phyloP scores from a whole-genome alignment of 2,888 invertebrate genomes.

The Rhogogaster chlorosoma region DNA sequence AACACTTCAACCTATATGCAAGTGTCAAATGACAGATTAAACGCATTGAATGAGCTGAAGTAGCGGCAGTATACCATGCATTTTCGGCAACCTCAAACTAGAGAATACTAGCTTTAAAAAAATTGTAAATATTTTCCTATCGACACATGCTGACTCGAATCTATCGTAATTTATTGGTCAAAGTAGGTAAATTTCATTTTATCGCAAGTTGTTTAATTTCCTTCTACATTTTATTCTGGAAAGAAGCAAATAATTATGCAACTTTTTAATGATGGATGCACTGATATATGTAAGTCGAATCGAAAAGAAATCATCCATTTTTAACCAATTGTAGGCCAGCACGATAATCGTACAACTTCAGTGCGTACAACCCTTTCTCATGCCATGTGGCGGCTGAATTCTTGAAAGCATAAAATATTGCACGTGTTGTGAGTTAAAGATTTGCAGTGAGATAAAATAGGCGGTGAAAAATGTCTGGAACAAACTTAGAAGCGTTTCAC shows the following conservation, averaged over 20 bases:
- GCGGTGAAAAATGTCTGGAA: slow-evolving; percentile 60
- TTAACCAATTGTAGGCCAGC: not conserved
- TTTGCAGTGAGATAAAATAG: not conserved
- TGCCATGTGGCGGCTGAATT: not conserved
- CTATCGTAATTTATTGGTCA: not conserved
- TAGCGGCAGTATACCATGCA: not conserved
- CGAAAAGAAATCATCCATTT: not conserved
- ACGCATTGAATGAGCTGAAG: not conserved
- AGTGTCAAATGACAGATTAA: not conserved
- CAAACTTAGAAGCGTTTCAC: slow-evolving; percentile 64
- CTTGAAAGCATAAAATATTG: not conserved
- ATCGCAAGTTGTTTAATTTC: not conserved
- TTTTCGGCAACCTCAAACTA: not conserved
- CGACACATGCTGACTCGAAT: not conserved
- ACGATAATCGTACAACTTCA: not conserved
- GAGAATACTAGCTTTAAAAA: not conserved
- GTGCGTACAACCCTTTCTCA: not conserved
- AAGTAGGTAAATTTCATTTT: not conserved
- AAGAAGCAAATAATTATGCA: not conserved
- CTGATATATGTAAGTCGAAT: not conserved
- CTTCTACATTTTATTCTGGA: not conserved
- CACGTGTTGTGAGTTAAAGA: not conserved
- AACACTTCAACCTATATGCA: not conserved
- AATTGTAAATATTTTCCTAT: not conserved
- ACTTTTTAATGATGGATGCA: not conserved